Evolutionary conservation across 2,888 invertebrate species (phyloP).

Genomic region (Byasa hedistus): DNA sequence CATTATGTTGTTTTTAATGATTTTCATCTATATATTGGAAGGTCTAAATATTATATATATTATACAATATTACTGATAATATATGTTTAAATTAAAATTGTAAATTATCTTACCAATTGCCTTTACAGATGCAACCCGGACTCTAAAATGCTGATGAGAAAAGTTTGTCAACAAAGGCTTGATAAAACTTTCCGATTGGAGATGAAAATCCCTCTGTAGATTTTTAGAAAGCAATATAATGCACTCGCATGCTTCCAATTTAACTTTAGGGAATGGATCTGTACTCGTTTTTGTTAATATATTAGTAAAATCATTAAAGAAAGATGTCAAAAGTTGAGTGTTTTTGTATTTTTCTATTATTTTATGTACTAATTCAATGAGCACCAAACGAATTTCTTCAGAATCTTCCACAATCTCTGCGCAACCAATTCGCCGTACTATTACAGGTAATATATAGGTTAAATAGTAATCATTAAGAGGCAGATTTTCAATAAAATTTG

Average conservation of each 20-base stretch:
- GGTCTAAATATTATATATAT: too few species aligned
- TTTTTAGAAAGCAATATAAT: slow-evolving; percentile 83
- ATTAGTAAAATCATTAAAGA: slow-evolving; percentile 86
- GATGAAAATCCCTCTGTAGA: slow-evolving; percentile 85
- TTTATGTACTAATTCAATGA: slow-evolving; percentile 82
- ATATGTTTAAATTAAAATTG: too few species aligned
- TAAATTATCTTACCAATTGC: slow-evolving; percentile 81
- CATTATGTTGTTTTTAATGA: too few species aligned
- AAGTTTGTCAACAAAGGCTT: slow-evolving; percentile 86
- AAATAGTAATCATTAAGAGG: slow-evolving; percentile 86
- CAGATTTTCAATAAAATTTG: slow-evolving; percentile 77
- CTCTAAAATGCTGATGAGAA: slow-evolving; percentile 90
- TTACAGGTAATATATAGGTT: slow-evolving; percentile 86
- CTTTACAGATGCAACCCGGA: slow-evolving; percentile 86
- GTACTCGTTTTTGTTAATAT: slow-evolving; percentile 86
- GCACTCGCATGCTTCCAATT: slow-evolving; percentile 87
- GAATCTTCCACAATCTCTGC: slow-evolving; percentile 83
- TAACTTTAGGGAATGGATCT: slow-evolving; percentile 90
- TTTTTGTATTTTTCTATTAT: slow-evolving; percentile 83
- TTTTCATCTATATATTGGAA: too few species aligned
- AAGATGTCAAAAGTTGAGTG: slow-evolving; percentile 81
- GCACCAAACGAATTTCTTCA: slow-evolving; percentile 89
- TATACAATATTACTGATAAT: too few species aligned
- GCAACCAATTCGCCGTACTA: slow-evolving; percentile 88
- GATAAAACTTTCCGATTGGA: slow-evolving; percentile 85